phyloP scores from a whole-genome alignment of 2,113 vertebrate species.

The Oreotragus oreotragus region DNA sequence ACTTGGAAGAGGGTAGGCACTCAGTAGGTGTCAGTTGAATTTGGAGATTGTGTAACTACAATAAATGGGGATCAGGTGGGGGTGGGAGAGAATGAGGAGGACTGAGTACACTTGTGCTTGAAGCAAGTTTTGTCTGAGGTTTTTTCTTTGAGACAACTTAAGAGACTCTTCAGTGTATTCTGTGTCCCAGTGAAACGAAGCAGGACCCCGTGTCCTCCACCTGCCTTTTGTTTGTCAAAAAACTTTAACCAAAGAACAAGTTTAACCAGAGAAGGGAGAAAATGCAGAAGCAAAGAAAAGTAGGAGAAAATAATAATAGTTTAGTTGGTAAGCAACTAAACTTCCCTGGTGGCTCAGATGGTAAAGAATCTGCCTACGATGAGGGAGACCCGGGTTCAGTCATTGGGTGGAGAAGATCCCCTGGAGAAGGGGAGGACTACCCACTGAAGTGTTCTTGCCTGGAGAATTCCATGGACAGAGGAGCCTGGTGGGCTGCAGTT shows the following conservation, averaged over 20 bases:
- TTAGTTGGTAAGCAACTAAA: background rate
- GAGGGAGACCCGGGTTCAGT: rapidly evolving
- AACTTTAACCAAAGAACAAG: background rate
- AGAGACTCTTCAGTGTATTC: background rate
- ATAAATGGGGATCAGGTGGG: background rate
- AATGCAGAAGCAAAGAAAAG: background rate
- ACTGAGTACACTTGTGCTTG: background rate
- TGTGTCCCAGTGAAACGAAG: background rate
- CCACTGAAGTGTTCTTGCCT: background rate
- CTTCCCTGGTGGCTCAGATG: background rate
- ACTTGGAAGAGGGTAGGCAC: background rate
- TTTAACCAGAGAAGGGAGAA: background rate
- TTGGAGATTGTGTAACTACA: background rate
- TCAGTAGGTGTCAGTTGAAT: background rate
- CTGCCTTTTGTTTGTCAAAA: background rate
- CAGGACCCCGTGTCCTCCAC: background rate
- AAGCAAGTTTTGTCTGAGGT: background rate
- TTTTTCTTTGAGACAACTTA: background rate
- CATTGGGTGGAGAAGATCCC: background rate
- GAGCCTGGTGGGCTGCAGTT: background rate
- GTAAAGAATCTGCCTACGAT: background rate
- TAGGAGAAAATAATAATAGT: background rate
- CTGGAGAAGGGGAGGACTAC: background rate
- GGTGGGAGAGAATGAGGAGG: background rate
- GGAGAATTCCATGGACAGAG: background rate